These are phyloP conservation scores for Bhutanitis thaidina DNA, from an alignment of 2,888 invertebrate species.

Conservation along the genomic window DNA sequence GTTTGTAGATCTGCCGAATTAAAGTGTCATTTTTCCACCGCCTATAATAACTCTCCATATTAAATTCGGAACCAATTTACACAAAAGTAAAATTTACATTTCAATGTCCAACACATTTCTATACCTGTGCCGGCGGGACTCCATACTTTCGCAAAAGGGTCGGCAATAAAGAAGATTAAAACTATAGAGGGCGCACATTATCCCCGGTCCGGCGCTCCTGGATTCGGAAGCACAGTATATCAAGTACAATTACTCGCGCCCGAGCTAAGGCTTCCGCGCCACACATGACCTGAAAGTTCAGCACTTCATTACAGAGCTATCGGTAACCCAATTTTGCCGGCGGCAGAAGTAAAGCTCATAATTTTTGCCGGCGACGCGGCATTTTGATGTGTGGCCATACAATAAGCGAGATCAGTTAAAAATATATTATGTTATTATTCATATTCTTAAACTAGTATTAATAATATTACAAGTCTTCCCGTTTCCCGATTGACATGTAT, in stretches of 20 bases:
- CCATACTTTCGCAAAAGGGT: slow-evolving; percentile 49
- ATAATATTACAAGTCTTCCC: too few species aligned
- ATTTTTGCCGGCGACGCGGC: slow-evolving; percentile 38
- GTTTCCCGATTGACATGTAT: too few species aligned
- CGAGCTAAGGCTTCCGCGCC: slow-evolving; percentile 33
- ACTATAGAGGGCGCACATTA: slow-evolving; percentile 60
- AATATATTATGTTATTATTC: neutral
- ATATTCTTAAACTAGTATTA: too few species aligned
- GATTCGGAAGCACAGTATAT: slow-evolving; percentile 55
- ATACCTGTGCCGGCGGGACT: slow-evolving; percentile 18
- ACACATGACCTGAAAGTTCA: slow-evolving; percentile 72
- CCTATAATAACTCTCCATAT: too few species aligned
- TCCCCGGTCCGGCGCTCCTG: slow-evolving; percentile 34
- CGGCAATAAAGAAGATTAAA: slow-evolving; percentile 73
- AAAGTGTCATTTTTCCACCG: too few species aligned
- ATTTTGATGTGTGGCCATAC: slow-evolving; percentile 18
- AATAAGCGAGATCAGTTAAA: slow-evolving; percentile 5
- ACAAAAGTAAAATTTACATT: slow-evolving; percentile 12
- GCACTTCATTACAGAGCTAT: slow-evolving; percentile 66
- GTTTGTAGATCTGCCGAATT: too few species aligned
- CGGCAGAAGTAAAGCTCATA: slow-evolving; percentile 48
- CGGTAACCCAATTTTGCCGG: slow-evolving; percentile 49
- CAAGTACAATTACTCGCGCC: slow-evolving; percentile 51
- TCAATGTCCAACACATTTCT: slow-evolving; percentile 10
- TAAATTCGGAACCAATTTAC: neutral